phyloP scores from a whole-genome alignment of 1,140 invertebrate species.

The Drosophila melanica region DNA sequence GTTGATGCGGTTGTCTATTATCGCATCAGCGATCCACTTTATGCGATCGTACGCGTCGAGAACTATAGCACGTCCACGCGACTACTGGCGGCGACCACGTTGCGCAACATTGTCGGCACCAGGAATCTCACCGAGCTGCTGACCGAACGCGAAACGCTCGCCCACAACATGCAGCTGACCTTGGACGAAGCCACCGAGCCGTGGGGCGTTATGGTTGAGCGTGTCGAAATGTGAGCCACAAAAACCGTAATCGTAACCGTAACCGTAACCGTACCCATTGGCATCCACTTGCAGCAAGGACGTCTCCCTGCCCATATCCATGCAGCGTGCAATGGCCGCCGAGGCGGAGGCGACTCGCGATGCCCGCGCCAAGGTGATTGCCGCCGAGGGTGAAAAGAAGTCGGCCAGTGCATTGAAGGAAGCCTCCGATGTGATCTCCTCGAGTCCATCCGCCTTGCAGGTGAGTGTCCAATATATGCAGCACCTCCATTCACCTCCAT shows the following conservation, averaged over 20 bases:
- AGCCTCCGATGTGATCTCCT: constrained; percentile 94
- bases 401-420: constrained; percentile 94
- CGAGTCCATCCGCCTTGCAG: constrained; percentile 91
- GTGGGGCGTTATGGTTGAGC: constrained; percentile 98
- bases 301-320: constrained; percentile 91
- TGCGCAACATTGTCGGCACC: constrained; percentile 96
- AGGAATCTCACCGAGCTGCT: constrained; percentile 89
- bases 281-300: constrained; percentile 90
- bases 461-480: constrained; percentile 20
- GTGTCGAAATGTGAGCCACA: constrained; percentile 95
- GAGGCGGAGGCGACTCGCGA: constrained; percentile 92
- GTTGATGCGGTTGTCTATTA: constrained; percentile 98
- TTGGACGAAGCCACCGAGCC: constrained; percentile 94
- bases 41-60: constrained; percentile 91
- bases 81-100: constrained; percentile 92
- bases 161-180: constrained; percentile 69
- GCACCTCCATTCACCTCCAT: neutral
- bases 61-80: constrained; percentile 92
- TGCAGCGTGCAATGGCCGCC: constrained; percentile 94
- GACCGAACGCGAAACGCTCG: constrained; percentile 94
- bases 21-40: constrained; percentile 90
- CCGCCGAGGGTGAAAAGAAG: constrained; percentile 93
- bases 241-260: too few relatives aligned
- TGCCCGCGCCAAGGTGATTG: constrained; percentile 91
- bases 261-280: too few relatives aligned